Evolutionary conservation across 1,140 invertebrate species (phyloP), one percentile per base, ranked within the genome.

Genomic region (Dryas iulia): DNA sequence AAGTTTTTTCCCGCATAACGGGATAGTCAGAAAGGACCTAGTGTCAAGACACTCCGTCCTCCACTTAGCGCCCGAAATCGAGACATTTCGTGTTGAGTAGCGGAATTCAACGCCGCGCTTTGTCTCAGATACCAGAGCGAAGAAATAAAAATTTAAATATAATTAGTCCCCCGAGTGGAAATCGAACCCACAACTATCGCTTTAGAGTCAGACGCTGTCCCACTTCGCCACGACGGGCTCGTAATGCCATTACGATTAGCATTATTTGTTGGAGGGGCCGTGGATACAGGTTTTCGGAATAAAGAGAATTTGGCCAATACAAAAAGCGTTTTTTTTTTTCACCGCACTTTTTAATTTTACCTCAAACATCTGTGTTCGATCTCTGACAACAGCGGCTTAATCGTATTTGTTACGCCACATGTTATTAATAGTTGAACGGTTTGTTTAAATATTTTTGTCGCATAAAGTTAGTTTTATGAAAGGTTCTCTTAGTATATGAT

Each of bases 171-270:
- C n/a, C n/a, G n/a, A n/a, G n/a, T n/a, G n/a, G n/a, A n/a, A n/a
- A n/a, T n/a, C n/a, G n/a, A n/a, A n/a, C n/a, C n/a, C n/a, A n/a
- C n/a, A n/a, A n/a, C n/a, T n/a, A n/a, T n/a, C n/a, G n/a, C n/a
- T n/a, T n/a, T n/a, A n/a, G n/a, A n/a, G n/a, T n/a, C n/a, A n/a
- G n/a, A n/a, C n/a, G n/a, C n/a, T n/a, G n/a, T n/a, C n/a, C n/a
- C n/a, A n/a, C n/a, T n/a, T n/a, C n/a, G n/a, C n/a, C n/a, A n/a
- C n/a, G n/a, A n/a, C n/a, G n/a, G n/a, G n/a, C n/a, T n/a, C n/a
- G n/a, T n/a, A 91, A 88, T 90, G 81, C 83, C 79, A 90, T 90
- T 90, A 91, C 83, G 84, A 91, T 91, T 90, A 91, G 87, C 84
- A 85, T 87, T 88, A 91, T 86, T 82, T 81, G 72, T 74, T 68